Conservation (phyloP, 23 tunicate genomes). For the Aplidium turbinatum region DNA sequence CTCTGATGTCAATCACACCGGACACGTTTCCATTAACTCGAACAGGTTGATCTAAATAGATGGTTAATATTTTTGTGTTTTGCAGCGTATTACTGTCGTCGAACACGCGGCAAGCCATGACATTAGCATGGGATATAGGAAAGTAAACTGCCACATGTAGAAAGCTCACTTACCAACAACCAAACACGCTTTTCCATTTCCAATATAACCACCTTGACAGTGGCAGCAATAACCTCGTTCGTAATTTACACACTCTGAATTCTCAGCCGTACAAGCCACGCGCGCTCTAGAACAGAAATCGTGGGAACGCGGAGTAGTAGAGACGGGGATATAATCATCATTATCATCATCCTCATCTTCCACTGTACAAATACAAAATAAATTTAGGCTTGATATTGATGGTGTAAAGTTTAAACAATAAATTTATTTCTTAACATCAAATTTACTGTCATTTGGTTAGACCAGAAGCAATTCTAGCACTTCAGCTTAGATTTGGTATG, state of each 20-base stretch:
- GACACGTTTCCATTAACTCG: constrained; percentile 61
- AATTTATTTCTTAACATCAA: too few relatives aligned
- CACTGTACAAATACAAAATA: too few relatives aligned
- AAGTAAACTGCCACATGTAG: too few relatives aligned
- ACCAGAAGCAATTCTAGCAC: too few relatives aligned
- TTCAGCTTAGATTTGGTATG: too few relatives aligned
- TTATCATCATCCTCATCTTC: constrained; percentile 10
- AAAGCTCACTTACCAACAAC: constrained; percentile 56
- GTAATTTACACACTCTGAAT: constrained; percentile 49
- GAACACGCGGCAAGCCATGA: too few relatives aligned
- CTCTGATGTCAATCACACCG: constrained; percentile 59
- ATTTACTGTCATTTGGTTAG: too few relatives aligned
- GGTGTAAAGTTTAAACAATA: too few relatives aligned
- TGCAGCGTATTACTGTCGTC: neutral
- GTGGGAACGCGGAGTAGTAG: neutral
- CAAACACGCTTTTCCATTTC: constrained; percentile 78
- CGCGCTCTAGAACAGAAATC: constrained; percentile 46
- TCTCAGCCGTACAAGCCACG: constrained; percentile 40
- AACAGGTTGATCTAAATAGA: constrained; percentile 58
- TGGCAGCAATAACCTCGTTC: constrained; percentile 70
- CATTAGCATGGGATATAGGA: too few relatives aligned
- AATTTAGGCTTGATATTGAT: too few relatives aligned
- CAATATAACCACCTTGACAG: constrained; percentile 48
- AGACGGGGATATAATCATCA: neutral
- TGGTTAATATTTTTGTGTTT: too few relatives aligned